Conservation (phyloP, 2,888 invertebrate genomes). For the Adineta ricciae region DNA sequence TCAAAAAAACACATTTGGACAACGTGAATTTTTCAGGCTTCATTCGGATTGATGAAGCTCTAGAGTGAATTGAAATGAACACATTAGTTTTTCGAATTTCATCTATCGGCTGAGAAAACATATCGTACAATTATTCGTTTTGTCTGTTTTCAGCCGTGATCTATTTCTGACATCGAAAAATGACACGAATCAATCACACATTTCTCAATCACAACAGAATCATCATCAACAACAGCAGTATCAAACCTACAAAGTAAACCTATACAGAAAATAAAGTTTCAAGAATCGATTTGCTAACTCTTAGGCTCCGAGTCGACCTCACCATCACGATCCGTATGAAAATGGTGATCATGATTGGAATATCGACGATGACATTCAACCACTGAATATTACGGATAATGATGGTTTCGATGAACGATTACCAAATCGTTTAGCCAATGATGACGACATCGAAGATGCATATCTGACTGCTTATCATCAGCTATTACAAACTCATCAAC, state of each 20-base stretch:
- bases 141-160: background rate
- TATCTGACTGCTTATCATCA: background rate
- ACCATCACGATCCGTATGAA: background rate
- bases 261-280: too few relatives aligned
- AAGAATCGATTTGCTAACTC: too few relatives aligned
- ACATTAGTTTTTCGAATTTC: too few relatives aligned
- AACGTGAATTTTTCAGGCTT: too few relatives aligned
- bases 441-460: background rate
- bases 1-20: too few relatives aligned
- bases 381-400: background rate
- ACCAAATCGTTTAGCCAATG: background rate
- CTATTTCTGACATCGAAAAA: background rate
- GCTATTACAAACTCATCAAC: background rate
- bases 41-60: too few relatives aligned
- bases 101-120: too few relatives aligned
- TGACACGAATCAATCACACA: background rate
- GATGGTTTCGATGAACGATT: background rate
- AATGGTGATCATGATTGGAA: background rate
- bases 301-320: background rate
- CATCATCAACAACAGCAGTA: background rate
- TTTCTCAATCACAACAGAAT: background rate
- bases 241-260: background rate
- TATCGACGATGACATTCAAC: conserved; percentile 8
- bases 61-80: too few relatives aligned
- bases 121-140: background rate